Percentiles rank a stretch among this genome's conserved stretches.
phyloP scores from a whole-genome alignment of 2,797 vertebrate genomes.

The Calcarius lapponicus region DNA sequence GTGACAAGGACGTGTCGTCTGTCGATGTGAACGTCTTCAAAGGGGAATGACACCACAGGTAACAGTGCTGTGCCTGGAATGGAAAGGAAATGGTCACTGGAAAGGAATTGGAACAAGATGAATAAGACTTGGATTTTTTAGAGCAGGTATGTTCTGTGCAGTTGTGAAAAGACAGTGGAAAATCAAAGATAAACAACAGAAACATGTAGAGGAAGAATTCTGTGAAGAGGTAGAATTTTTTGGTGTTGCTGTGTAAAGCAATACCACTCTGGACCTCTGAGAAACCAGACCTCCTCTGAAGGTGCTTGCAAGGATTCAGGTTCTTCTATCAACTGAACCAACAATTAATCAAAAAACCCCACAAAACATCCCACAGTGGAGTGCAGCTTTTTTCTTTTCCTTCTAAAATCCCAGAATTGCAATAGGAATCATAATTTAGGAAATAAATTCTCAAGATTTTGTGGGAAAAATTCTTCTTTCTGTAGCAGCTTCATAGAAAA shows the following conservation, averaged over 20 bases:
- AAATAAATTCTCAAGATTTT: background rate
- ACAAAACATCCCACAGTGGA: too few relatives aligned
- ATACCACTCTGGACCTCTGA: background rate
- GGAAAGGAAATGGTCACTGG: background rate
- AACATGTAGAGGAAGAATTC: background rate
- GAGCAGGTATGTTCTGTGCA: background rate
- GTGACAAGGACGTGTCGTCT: slow-evolving; percentile 79
- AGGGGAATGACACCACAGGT: slow-evolving; percentile 89
- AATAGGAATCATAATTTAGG: background rate
- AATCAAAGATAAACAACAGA: background rate
- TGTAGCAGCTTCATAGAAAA: background rate
- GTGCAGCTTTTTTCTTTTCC: rapidly evolving
- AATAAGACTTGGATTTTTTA: background rate
- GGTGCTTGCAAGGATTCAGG: background rate
- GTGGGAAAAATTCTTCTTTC: background rate
- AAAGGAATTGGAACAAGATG: background rate
- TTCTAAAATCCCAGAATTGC: background rate
- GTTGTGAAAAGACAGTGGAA: background rate
- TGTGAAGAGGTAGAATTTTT: background rate
- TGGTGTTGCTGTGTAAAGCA: background rate
- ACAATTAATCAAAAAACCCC: rapidly evolving
- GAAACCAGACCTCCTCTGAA: background rate
- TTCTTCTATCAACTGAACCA: background rate
- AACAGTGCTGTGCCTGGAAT: slow-evolving; percentile 85
- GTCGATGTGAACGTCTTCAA: slow-evolving; percentile 87